A percentile compares a stretch with the other conserved stretches of the same genome.
Evolutionary conservation across 2,113 vertebrate genomes (phyloP).

Genomic region (Strigops habroptila): DNA sequence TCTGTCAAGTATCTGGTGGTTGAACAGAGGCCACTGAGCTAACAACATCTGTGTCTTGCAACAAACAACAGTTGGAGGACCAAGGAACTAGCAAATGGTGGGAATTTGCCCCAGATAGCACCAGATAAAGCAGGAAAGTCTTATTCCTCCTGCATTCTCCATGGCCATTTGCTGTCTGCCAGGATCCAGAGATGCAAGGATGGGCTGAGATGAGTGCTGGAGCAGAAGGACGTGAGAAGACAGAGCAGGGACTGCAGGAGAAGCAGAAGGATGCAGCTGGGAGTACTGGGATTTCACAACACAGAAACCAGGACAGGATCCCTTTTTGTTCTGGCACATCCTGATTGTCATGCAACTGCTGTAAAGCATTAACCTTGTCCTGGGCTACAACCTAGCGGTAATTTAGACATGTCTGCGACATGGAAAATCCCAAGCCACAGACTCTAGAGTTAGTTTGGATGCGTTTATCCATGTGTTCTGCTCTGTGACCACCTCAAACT

Average conservation of each 20-base stretch:
- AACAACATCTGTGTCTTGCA: background rate
- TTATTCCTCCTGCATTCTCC: background rate
- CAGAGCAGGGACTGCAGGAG: background rate
- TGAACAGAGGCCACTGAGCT: background rate
- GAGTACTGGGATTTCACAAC: background rate
- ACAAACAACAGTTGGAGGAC: background rate
- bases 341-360: background rate
- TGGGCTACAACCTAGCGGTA: background rate
- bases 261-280: background rate
- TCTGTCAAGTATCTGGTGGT: background rate
- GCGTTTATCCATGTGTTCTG: rapidly evolving
- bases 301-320: background rate
- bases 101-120: background rate
- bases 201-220: background rate
- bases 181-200: background rate
- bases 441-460: background rate
- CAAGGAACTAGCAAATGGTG: background rate
- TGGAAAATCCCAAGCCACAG: background rate
- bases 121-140: background rate
- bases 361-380: background rate
- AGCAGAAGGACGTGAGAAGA: background rate
- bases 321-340: background rate
- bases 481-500: background rate
- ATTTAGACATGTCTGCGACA: background rate
- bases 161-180: background rate